phyloP scores from a whole-genome alignment of 92 coral and sea anemone genomes.

The Metridium senile region DNA sequence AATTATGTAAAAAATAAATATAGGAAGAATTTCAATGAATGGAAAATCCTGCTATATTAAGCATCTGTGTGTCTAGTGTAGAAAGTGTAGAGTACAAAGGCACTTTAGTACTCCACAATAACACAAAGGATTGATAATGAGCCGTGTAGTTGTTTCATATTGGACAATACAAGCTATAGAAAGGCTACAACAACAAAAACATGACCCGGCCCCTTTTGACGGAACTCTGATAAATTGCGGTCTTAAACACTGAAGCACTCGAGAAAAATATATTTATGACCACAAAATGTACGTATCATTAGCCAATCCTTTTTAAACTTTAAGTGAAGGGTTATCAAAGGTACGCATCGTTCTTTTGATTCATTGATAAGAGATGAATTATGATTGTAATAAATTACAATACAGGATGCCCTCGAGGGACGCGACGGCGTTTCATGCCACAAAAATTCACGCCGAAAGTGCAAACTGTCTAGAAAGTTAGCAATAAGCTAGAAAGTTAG shows the following conservation, averaged over 20 bases:
- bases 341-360: slow-evolving; percentile 12
- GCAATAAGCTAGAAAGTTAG: not conserved
- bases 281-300: not conserved
- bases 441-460: not conserved
- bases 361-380: slow-evolving; percentile 5
- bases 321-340: slow-evolving; percentile 3
- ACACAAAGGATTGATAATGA: too few species aligned
- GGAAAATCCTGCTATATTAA: too few species aligned
- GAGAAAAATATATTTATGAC: not conserved
- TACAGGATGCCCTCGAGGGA: not conserved
- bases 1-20: too few species aligned
- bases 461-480: not conserved
- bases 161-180: not conserved
- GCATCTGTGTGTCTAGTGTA: too few species aligned
- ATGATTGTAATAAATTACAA: not conserved
- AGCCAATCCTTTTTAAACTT: not conserved
- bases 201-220: not conserved
- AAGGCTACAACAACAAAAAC: not conserved
- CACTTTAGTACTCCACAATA: too few species aligned
- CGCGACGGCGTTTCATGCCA: not conserved
- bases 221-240: not conserved
- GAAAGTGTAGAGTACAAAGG: too few species aligned
- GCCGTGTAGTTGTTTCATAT: too few species aligned
- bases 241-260: not conserved
- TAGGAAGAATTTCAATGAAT: too few species aligned